A percentile compares a stretch with the other conserved stretches of the same genome.
These are phyloP conservation scores for Venusia cambrica DNA, from an alignment of 2,888 invertebrate species.

Conservation along the genomic window DNA sequence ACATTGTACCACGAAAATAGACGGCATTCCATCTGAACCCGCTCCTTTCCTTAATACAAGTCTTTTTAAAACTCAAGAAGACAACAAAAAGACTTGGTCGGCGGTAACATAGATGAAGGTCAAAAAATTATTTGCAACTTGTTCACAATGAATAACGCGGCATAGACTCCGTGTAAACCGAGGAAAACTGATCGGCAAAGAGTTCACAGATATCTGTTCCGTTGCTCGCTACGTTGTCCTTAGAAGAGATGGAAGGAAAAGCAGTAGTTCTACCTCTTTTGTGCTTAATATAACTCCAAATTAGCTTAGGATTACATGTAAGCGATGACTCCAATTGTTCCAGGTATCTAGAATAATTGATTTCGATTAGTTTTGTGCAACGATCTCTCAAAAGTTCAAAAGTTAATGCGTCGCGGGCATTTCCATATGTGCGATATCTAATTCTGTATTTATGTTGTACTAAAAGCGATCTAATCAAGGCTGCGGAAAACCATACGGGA, in stretches of 20 bases:
- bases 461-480: not conserved
- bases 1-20: conserved; percentile 1
- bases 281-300: not conserved
- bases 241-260: not conserved
- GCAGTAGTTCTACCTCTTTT: not conserved
- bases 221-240: not conserved
- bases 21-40: conserved; percentile 3
- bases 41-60: conserved; percentile 1
- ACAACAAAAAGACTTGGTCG: not conserved
- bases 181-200: conserved; percentile 1
- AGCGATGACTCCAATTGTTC: not conserved
- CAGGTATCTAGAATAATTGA: not conserved
- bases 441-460: not conserved
- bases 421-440: not conserved
- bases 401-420: not conserved
- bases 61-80: conserved; percentile 5
- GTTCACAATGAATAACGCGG: not conserved
- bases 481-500: not conserved
- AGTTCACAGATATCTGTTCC: conserved; percentile 2
- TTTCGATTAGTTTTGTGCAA: not conserved
- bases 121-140: not conserved
- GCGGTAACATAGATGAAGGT: not conserved
- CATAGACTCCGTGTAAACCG: not conserved
- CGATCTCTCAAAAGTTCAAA: conserved; percentile 1
- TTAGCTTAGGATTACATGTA: not conserved